A percentile compares a stretch with the other conserved stretches of the same genome.
Evolutionary conservation across 1,140 invertebrate species (phyloP).

Genomic region (Bradysia coprophila): DNA sequence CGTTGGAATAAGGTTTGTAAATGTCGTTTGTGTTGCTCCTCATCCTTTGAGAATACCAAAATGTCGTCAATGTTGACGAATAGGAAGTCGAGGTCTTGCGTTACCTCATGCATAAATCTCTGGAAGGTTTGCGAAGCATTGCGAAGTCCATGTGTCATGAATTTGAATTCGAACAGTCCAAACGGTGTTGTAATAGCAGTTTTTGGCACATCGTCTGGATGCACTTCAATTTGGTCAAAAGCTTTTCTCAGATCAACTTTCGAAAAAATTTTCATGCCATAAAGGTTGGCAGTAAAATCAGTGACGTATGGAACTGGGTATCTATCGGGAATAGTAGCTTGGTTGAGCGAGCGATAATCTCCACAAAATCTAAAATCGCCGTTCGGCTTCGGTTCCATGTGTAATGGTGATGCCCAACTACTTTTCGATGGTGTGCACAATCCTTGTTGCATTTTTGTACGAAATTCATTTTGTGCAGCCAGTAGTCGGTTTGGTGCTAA

Average conservation of each 20-base stretch:
- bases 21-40: conserved; percentile 13
- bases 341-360: conserved; percentile 26
- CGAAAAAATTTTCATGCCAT: conserved; percentile 22
- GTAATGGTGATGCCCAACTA: conserved; percentile 25
- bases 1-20: conserved; percentile 9
- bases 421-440: conserved; percentile 12
- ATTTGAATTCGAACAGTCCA: conserved; percentile 17
- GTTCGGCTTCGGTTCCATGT: conserved; percentile 23
- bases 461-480: conserved; percentile 10
- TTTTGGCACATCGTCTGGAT: conserved; percentile 15
- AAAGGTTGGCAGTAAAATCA: conserved; percentile 16
- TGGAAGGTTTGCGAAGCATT: conserved; percentile 26
- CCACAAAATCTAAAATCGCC: conserved; percentile 20
- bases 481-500: conserved; percentile 13
- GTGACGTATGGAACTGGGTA: conserved; percentile 15
- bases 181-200: conserved; percentile 21
- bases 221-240: conserved; percentile 18
- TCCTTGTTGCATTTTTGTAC: conserved; percentile 14
- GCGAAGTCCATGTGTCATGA: conserved; percentile 19
- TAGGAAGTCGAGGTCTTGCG: conserved; percentile 17
- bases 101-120: conserved; percentile 27
- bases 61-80: conserved; percentile 28
- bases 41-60: conserved; percentile 20
- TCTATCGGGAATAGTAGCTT: conserved; percentile 16
- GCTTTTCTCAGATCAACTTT: conserved; percentile 27